Conservation (phyloP, 1,140 invertebrate genomes). For the Pachypeltis micranthus region DNA sequence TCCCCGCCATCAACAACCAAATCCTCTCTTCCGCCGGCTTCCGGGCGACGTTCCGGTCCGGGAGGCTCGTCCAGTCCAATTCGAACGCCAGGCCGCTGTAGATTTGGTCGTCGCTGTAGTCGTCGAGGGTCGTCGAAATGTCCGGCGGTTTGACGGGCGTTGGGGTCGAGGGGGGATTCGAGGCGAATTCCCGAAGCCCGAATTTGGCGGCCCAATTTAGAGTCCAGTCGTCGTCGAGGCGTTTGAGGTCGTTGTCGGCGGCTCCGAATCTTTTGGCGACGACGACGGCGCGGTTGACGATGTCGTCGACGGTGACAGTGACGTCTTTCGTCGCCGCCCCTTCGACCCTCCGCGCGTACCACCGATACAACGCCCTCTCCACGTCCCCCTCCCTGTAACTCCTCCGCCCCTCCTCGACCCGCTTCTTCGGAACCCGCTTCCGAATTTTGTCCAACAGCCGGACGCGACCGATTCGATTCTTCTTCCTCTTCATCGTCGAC, state of each 20-base stretch:
- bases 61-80: slow-evolving; percentile 39
- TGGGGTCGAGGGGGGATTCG: background rate
- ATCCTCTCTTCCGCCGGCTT: slow-evolving; percentile 31
- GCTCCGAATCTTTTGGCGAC: slow-evolving; percentile 25
- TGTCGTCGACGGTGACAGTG: slow-evolving; percentile 9
- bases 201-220: slow-evolving; percentile 23
- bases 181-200: slow-evolving; percentile 17
- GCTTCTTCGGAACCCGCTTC: slow-evolving; percentile 10
- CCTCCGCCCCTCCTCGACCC: slow-evolving; percentile 9
- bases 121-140: background rate
- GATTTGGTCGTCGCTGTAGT: slow-evolving; percentile 36
- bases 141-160: background rate
- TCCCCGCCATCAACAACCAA: slow-evolving; percentile 40
- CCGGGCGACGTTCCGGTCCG: slow-evolving; percentile 30
- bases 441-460: background rate
- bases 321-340: background rate
- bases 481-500: slow-evolving; percentile 4
- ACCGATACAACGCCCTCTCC: slow-evolving; percentile 28
- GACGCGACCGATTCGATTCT: background rate
- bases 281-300: slow-evolving; percentile 23
- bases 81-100: slow-evolving; percentile 38
- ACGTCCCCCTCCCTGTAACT: slow-evolving; percentile 24
- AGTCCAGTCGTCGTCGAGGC: slow-evolving; percentile 23
- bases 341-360: slow-evolving; percentile 25
- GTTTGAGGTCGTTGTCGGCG: slow-evolving; percentile 6